Evolutionary conservation across 2,113 vertebrate species (phyloP), one percentile per base, ranked within the genome.

Genomic region (Tamias sibiricus): DNA sequence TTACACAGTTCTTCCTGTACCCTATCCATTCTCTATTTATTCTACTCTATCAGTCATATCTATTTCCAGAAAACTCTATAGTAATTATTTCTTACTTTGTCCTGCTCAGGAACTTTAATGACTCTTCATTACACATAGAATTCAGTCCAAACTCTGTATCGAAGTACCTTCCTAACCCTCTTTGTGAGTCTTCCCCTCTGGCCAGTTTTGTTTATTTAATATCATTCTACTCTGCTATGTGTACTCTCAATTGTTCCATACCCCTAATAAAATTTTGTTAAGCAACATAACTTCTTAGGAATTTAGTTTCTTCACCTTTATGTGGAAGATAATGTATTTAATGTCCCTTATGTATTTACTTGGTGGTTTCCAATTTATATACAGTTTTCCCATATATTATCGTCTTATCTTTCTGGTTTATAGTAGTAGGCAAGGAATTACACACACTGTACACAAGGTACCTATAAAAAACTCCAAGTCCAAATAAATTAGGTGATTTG

Each of bases 261-360:
- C 1, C 24, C 8, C 72, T 80, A 68, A 74, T 90, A 40, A 96
- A 90, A 74, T 92, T 80, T 96, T 88, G 32, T 88, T 42, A 85
- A 85, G 32, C 42, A 24, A 90, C n/a, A 77, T 84, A 71, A 83
- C 84, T 96, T 79, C 49, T 93, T 69, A 77, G 24, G 42, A 84
- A 24, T 93, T 91, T 68, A 71, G 47, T 87, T 59, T 92, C 42
- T 37, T 96, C 14, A 79, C 44, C 16, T 62, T 84, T 79, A 24
- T 44, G 30, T 42, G 57, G n/a, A 80, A 16, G 47, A 74, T 44
- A 66, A n/a, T 16, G 1, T 30, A 64, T 77, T 96, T 86, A 93
- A 90, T 47, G 54, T 72, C 5, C 5, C 69, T 87, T 87, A 59
- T 83, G 35, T 40, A 77, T 57, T 87, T 86, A 37, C 75, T 94